These are phyloP conservation scores for Cromileptes altivelis DNA, from an alignment of 2,113 vertebrate genomes.

Conservation along the genomic window DNA sequence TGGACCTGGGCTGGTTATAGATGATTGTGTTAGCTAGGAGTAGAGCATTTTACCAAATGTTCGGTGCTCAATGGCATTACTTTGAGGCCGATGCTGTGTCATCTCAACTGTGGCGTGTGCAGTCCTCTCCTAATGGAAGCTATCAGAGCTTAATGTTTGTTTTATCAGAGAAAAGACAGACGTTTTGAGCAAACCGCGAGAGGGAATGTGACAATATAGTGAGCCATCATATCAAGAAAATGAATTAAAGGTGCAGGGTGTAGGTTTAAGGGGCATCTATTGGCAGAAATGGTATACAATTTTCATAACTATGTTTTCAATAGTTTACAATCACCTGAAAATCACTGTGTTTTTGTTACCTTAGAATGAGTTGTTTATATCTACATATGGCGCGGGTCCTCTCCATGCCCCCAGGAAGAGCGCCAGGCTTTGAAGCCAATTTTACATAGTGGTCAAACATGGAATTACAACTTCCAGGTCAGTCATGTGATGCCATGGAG, in stretches of 20 bases:
- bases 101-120: slow-evolving; percentile 56
- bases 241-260: not conserved
- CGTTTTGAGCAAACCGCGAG: slow-evolving; percentile 17
- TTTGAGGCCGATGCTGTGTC: slow-evolving; percentile 62
- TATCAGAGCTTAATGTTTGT: slow-evolving; percentile 61
- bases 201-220: not conserved
- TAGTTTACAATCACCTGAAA: no score
- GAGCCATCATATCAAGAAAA: not conserved
- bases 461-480: no score
- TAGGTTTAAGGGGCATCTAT: no score
- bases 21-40: slow-evolving; percentile 76
- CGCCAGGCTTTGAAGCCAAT: no score
- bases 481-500: no score
- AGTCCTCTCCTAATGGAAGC: slow-evolving; percentile 55
- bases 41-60: slow-evolving; percentile 75
- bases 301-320: no score
- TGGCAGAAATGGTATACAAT: no score
- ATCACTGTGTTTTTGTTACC: no score
- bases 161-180: slow-evolving; percentile 34
- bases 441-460: no score
- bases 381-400: no score
- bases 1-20: slow-evolving; percentile 56
- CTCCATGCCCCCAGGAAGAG: no score
- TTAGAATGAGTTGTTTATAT: no score
- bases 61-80: slow-evolving; percentile 72